Evolutionary conservation across 1,140 invertebrate species (phyloP), one percentile per base, ranked within the genome.

Genomic region (Ceratoteleas bidentatus): DNA sequence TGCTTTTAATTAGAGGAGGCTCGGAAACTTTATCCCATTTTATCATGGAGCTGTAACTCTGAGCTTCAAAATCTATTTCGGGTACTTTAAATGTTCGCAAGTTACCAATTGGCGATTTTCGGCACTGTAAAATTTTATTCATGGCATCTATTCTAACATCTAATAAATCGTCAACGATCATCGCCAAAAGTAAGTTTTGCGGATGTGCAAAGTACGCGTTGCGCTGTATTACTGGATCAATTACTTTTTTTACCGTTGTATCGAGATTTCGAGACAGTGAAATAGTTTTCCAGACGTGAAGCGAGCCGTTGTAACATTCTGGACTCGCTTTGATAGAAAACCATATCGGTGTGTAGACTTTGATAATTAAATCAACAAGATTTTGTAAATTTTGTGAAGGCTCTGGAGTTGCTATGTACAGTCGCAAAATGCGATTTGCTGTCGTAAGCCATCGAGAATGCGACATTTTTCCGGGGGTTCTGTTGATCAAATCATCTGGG

Each of bases 121-220:
- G 10, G 47, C 47, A 49, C 13, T 49, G 11, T 14, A 49, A 3
- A 13, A 49, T 49, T 49, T 49, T 49, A 14, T 49, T 49, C 10
- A 49, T n/a, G 11, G 11, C 47, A 49, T 49, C 13, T 49, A 49
- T 14, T 49, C 47, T n/a, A 49, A 49, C 47, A 7, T 49, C 47
- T 49, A 49, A 49, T 14, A n/a, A 13, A 49, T 49, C 47, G 13
- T 49, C 47, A 49, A 49, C 47, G 2, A 49, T 49, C 47, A 49
- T 49, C 6, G 47, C 10, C 10, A 49, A 13, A 13, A 49, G 10
- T 49, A 49, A 13, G 13, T 49, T 49, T 49, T 49, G 3, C 11
- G 47, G 47, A 14, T 49, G 47, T 11, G 47, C 47, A 14, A 13
- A 49, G 14, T 49, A 49, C 13, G 11, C 47, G 14, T 49, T 49